phyloP scores from a whole-genome alignment of 2,888 invertebrate species.

The Eristalinus aeneus region DNA sequence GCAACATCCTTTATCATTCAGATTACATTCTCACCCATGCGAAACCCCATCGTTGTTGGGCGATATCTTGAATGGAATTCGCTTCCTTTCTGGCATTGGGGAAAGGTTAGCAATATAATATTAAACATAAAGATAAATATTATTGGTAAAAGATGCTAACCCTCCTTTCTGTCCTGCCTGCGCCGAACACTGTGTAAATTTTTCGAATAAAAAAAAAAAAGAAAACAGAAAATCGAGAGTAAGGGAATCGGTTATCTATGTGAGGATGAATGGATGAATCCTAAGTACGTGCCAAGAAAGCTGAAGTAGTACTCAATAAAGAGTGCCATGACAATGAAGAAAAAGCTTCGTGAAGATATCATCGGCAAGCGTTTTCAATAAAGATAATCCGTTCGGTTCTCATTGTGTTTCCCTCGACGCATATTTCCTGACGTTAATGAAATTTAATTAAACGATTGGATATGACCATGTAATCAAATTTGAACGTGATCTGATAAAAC shows the following conservation, averaged over 20 bases:
- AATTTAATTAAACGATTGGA: conserved; percentile 67
- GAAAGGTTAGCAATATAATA: conserved; percentile 66
- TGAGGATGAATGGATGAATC: conserved; percentile 39
- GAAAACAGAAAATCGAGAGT: background rate
- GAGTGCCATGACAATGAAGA: conserved; percentile 59
- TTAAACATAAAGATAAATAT: conserved; percentile 67
- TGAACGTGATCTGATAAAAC: conserved; percentile 56
- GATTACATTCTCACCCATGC: conserved; percentile 11
- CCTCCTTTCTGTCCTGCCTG: conserved; percentile 17
- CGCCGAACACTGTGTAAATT: conserved; percentile 50
- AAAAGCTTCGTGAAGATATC: conserved; percentile 48
- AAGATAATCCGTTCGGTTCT: conserved; percentile 64
- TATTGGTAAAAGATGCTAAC: conserved; percentile 69
- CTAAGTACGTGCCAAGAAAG: conserved; percentile 69
- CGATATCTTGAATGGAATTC: conserved; percentile 26
- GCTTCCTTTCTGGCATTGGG: conserved; percentile 11
- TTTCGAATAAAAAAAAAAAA: conserved; percentile 57
- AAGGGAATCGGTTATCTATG: conserved; percentile 38
- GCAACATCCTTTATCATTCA: conserved; percentile 50
- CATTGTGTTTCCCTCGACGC: conserved; percentile 38
- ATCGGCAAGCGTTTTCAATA: conserved; percentile 67
- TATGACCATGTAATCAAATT: conserved; percentile 51
- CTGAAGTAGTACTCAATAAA: conserved; percentile 68
- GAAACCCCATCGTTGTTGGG: conserved; percentile 13
- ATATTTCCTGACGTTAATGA: conserved; percentile 42